phyloP scores from a whole-genome alignment of 2,113 vertebrate genomes.

The Hassar affinis region DNA sequence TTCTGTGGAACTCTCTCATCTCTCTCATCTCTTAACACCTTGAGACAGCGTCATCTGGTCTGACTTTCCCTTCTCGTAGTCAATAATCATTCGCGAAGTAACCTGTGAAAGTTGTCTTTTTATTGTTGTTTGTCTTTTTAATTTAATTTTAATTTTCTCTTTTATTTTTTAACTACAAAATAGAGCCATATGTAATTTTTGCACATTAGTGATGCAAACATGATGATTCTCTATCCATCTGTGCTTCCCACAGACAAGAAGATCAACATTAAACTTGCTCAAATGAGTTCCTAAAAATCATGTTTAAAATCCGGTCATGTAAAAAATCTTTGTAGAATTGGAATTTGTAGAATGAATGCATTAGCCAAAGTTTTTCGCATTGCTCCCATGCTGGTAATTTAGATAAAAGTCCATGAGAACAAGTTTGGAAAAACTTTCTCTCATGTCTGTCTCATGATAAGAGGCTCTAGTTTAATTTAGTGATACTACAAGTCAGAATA shows the following conservation, averaged over 20 bases:
- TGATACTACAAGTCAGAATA: no score
- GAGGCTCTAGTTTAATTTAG: no score
- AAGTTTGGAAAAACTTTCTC: no score
- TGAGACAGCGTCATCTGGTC: neutral
- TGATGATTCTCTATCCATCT: neutral
- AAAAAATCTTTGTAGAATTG: neutral
- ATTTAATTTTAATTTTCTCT: neutral
- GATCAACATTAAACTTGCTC: neutral
- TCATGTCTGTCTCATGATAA: no score
- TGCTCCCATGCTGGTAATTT: no score
- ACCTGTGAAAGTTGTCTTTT: neutral
- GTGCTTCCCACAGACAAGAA: neutral
- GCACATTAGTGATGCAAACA: neutral
- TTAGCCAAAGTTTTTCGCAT: no score
- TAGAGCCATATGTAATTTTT: no score
- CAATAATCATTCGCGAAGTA: neutral
- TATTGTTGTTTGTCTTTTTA: neutral
- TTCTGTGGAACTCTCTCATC: neutral
- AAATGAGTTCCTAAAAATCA: neutral
- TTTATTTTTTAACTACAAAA: neutral
- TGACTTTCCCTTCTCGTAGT: neutral
- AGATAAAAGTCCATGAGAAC: no score
- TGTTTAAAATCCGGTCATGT: no score
- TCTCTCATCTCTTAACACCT: neutral
- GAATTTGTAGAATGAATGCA: neutral